Percentiles rank a stretch among this genome's conserved stretches.
Evolutionary conservation across 2,113 vertebrate species (phyloP).

Genomic region (Tinamus guttatus): DNA sequence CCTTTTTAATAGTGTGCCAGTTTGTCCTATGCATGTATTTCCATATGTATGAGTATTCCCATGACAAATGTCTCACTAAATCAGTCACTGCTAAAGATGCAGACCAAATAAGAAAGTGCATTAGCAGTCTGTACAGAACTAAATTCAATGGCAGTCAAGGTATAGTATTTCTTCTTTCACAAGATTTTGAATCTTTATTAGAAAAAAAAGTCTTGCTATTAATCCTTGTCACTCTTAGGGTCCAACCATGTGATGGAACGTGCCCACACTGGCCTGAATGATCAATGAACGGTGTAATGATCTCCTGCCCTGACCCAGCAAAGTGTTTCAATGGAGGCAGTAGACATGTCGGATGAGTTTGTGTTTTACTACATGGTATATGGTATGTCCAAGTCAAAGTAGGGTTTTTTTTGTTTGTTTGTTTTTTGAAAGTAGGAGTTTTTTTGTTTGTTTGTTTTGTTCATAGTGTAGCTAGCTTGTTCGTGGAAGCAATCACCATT

Average conservation of each 20-base stretch:
- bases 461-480: too few species aligned
- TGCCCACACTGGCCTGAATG: slow-evolving; percentile 13
- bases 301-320: background rate
- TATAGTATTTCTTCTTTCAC: background rate
- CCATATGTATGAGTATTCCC: background rate
- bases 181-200: background rate
- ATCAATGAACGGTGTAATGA: background rate
- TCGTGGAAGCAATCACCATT: too few species aligned
- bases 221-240: background rate
- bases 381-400: background rate
- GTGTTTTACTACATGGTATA: background rate
- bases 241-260: background rate
- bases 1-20: background rate
- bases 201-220: background rate
- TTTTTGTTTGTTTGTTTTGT: background rate
- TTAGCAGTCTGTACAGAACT: background rate
- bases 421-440: too few species aligned
- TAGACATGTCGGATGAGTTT: background rate
- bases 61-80: background rate
- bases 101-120: background rate
- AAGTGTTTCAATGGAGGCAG: rapidly evolving
- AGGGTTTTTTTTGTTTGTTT: background rate
- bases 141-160: background rate
- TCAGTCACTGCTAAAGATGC: background rate
- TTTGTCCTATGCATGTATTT: background rate